phyloP scores from a whole-genome alignment of 2,113 vertebrate genomes.

The Sigmodon hispidus region DNA sequence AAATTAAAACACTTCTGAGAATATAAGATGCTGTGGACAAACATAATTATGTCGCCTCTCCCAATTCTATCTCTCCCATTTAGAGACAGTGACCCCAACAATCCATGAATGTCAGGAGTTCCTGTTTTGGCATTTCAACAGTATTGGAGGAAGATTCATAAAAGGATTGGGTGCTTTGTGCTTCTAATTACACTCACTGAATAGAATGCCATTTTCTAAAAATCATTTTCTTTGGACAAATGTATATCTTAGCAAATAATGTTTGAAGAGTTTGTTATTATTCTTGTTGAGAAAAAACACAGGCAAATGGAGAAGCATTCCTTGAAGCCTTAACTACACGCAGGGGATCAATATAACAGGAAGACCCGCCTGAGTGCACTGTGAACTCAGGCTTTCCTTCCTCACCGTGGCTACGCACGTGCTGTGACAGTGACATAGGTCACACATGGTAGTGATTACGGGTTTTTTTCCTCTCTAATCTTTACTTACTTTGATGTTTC shows the following conservation, averaged over 20 bases:
- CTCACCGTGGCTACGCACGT: background rate
- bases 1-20: background rate
- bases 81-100: slow-evolving; percentile 31
- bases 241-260: slow-evolving; percentile 24
- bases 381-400: background rate
- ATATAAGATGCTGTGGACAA: background rate
- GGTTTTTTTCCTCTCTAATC: background rate
- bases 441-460: slow-evolving; percentile 21
- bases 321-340: background rate
- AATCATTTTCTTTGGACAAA: slow-evolving; percentile 43
- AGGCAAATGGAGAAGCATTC: background rate
- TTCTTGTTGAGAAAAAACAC: background rate
- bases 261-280: background rate
- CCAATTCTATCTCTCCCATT: slow-evolving; percentile 9
- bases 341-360: background rate
- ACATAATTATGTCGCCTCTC: slow-evolving; percentile 40
- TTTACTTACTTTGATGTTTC: slow-evolving; percentile 40
- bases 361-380: background rate
- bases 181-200: slow-evolving; percentile 28
- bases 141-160: background rate
- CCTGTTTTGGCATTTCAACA: slow-evolving; percentile 14
- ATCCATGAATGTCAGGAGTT: slow-evolving; percentile 12
- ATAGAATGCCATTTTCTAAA: slow-evolving; percentile 15
- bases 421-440: background rate
- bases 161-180: background rate